A percentile compares a stretch with the other conserved stretches of the same genome.
Evolutionary conservation across 2,797 vertebrate species (phyloP).

Genomic region (Thalassophryne amazonica): DNA sequence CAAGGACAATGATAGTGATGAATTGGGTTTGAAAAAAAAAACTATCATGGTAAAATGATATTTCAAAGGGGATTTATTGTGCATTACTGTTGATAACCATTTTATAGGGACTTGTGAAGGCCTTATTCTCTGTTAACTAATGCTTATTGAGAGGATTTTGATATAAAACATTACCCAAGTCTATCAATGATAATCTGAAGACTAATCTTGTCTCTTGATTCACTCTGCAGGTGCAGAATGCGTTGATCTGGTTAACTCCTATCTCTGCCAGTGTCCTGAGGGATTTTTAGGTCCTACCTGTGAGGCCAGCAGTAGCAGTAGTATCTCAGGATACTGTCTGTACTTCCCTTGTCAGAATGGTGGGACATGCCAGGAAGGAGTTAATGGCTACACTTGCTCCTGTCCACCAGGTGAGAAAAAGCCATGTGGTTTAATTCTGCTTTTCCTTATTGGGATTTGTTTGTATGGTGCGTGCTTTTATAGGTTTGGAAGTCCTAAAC

Average conservation of each 20-base stretch:
- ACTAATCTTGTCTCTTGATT: conserved; percentile 20
- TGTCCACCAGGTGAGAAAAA: conserved; percentile 83
- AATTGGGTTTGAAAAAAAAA: too few species aligned
- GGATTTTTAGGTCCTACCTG: conserved; percentile 91
- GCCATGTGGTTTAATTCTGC: too few species aligned
- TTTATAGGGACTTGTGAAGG: too few species aligned
- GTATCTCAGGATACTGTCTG: conserved; percentile 78
- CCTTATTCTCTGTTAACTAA: too few species aligned
- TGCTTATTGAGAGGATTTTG: too few species aligned
- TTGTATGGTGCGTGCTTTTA: neutral
- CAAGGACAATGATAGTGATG: too few species aligned
- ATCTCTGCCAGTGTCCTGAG: conserved; percentile 89
- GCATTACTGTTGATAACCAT: too few species aligned
- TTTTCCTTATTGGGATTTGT: neutral
- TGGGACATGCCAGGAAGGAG: conserved; percentile 89
- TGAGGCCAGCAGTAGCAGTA: conserved; percentile 77
- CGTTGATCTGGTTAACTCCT: conserved; percentile 89
- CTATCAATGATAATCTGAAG: too few species aligned
- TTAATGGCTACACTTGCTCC: conserved; percentile 87
- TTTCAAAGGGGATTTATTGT: too few species aligned
- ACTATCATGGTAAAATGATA: too few species aligned
- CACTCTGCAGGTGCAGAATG: conserved; percentile 85
- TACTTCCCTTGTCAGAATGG: conserved; percentile 89
- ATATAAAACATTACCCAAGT: too few species aligned
- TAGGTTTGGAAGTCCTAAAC: conserved; percentile 2